Conservation (phyloP, 1,140 invertebrate species). For the Lordiphosa collinella region DNA sequence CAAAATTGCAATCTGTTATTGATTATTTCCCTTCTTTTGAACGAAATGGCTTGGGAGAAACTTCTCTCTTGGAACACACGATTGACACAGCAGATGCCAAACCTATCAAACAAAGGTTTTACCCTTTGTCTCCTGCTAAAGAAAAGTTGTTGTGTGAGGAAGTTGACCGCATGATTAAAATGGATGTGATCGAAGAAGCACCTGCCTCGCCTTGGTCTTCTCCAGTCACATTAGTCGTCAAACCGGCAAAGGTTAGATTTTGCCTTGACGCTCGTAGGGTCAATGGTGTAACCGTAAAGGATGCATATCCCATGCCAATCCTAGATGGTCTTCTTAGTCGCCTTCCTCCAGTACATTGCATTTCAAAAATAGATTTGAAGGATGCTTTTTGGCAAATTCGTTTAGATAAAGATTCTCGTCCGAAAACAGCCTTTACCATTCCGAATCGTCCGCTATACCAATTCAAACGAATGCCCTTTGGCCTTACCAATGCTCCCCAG, state of each 20-base stretch:
- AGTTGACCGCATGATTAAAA: too few species aligned
- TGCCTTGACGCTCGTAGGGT: constrained; percentile 1
- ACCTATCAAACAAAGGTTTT: too few species aligned
- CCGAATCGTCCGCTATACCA: constrained; percentile 14
- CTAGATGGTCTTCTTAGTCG: neutral
- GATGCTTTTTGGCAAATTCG: constrained; percentile 26
- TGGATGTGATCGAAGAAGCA: constrained; percentile 13
- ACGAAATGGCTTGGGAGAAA: too few species aligned
- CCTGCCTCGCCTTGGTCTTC: constrained; percentile 1
- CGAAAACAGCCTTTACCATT: constrained; percentile 17
- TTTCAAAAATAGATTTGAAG: neutral
- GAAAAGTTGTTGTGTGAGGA: too few species aligned
- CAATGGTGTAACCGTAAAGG: constrained; percentile 1
- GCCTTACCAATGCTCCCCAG: constrained; percentile 20
- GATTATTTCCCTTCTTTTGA: too few species aligned
- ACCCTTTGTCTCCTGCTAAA: too few species aligned
- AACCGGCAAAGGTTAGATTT: neutral
- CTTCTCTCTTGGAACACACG: too few species aligned
- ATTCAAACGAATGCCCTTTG: constrained; percentile 19
- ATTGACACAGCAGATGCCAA: too few species aligned
- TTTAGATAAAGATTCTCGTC: constrained; percentile 4
- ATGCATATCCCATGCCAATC: neutral
- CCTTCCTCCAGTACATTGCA: constrained; percentile 1
- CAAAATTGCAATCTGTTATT: too few species aligned
- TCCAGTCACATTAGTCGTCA: too few species aligned